Percentiles rank a stretch among this genome's conserved stretches.
Conservation (phyloP, 2,113 vertebrate genomes). For the Chinchilla lanigera region DNA sequence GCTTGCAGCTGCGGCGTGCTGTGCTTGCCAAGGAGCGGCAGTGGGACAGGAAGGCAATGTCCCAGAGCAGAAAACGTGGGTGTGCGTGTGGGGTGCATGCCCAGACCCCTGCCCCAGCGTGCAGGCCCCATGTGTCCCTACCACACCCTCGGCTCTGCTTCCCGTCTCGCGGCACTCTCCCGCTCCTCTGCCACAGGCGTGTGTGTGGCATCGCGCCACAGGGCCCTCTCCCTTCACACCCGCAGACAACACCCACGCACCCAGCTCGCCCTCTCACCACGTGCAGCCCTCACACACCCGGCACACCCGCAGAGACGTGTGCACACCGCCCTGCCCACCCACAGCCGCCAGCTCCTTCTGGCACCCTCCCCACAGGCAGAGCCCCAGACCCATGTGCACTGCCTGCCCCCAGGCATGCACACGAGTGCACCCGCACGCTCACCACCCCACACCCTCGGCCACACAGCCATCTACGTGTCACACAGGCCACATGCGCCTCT, state of each 20-base stretch:
- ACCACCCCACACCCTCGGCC: neutral
- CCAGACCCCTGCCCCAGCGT: rapidly evolving
- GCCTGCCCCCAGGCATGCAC: neutral
- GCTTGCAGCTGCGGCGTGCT: slow-evolving; percentile 79
- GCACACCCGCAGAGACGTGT: neutral
- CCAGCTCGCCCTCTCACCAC: no score
- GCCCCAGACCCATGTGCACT: no score
- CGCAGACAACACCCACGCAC: no score
- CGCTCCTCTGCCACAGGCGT: neutral
- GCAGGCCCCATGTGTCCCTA: neutral
- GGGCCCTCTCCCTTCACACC: neutral
- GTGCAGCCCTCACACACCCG: neutral
- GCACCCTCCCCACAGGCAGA: neutral
- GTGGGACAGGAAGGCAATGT: slow-evolving; percentile 67
- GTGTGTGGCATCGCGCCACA: rapidly evolving
- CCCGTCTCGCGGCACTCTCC: neutral
- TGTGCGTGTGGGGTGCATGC: rapidly evolving
- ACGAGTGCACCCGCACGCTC: neutral
- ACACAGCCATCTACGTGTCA: no score
- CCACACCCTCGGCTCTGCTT: neutral
- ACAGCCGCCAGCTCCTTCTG: neutral
- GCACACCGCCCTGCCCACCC: neutral
- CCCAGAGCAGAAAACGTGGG: slow-evolving; percentile 76
- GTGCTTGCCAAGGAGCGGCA: slow-evolving; percentile 76
- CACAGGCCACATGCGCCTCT: no score